Evolutionary conservation across 2,888 invertebrate species (phyloP).

Genomic region (Apoda limacodes): DNA sequence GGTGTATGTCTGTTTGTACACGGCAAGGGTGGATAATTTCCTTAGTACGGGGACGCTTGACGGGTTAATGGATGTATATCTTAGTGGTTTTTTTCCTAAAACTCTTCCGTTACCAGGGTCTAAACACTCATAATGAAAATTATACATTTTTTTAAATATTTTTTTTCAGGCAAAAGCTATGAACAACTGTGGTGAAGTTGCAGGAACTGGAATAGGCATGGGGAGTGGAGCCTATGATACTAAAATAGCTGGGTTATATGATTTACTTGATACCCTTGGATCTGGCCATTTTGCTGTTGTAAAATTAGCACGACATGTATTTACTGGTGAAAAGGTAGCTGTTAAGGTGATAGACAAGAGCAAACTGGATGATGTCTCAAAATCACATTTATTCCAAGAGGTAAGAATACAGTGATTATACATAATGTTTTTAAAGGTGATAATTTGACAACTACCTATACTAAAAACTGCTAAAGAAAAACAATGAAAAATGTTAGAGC

Average conservation of each 20-base stretch:
- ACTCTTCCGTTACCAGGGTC: too few relatives aligned
- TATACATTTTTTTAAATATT: too few relatives aligned
- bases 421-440: not conserved
- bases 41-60: too few relatives aligned
- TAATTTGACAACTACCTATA: not conserved
- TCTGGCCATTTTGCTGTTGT: conserved; percentile 99
- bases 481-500: not conserved
- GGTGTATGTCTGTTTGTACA: too few relatives aligned
- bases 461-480: not conserved
- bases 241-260: conserved; percentile 96
- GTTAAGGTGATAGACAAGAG: conserved; percentile 99
- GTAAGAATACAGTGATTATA: too few relatives aligned
- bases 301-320: conserved; percentile 97
- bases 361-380: conserved; percentile 95
- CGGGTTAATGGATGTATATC: too few relatives aligned
- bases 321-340: conserved; percentile 98
- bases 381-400: conserved; percentile 96
- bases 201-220: conserved; percentile 34
- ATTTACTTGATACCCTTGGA: conserved; percentile 96
- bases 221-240: conserved; percentile 76
- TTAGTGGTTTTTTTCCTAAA: too few relatives aligned
- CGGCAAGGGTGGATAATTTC: too few relatives aligned
- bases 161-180: too few relatives aligned
- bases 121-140: too few relatives aligned
- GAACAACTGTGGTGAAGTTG: conserved; percentile 49